phyloP scores from a whole-genome alignment of 1,140 invertebrate species.

The Tribolium madens region DNA sequence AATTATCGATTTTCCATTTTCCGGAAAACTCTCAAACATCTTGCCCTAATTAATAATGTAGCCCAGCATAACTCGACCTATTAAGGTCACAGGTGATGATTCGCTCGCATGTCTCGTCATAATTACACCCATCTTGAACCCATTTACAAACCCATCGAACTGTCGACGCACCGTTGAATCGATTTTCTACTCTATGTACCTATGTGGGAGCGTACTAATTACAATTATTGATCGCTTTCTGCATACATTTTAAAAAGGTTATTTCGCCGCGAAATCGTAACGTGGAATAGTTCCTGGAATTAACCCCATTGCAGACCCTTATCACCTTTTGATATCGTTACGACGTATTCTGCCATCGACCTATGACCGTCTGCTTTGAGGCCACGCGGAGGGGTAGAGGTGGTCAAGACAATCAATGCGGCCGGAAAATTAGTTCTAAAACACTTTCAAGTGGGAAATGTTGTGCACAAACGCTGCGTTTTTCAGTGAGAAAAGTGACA shows the following conservation, averaged over 20 bases:
- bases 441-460: constrained; percentile 31
- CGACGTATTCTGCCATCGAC: constrained; percentile 42
- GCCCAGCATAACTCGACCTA: not conserved
- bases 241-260: constrained; percentile 33
- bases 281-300: not conserved
- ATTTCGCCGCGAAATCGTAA: not conserved
- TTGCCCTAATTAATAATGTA: not conserved
- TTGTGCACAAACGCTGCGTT: constrained; percentile 27
- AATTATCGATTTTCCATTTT: not conserved
- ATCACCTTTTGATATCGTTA: constrained; percentile 3
- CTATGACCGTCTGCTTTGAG: constrained; percentile 41
- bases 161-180: constrained; percentile 1
- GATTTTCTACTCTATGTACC: not conserved
- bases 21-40: not conserved
- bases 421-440: constrained; percentile 50
- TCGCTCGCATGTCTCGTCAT: not conserved
- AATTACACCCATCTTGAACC: not conserved
- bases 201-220: constrained; percentile 23
- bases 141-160: not conserved
- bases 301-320: not conserved
- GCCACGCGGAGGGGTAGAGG: constrained; percentile 48
- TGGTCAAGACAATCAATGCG: constrained; percentile 61
- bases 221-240: constrained; percentile 39
- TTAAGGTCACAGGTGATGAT: not conserved
- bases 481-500: constrained; percentile 5